phyloP scores from a whole-genome alignment of 2,888 invertebrate species.

The Ernsta delagoae region DNA sequence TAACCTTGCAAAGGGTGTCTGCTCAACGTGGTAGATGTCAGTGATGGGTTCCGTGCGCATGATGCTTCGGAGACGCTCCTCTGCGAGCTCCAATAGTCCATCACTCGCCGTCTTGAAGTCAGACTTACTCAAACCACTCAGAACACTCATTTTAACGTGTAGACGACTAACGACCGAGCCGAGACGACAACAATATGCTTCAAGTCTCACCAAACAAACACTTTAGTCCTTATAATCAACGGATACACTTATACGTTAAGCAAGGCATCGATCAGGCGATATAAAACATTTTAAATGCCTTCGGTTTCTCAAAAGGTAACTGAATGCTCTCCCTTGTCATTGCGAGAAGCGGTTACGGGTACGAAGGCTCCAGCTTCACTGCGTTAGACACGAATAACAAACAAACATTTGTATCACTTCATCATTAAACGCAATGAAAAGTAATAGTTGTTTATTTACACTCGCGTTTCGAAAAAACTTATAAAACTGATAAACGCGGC shows the following conservation, averaged over 20 bases:
- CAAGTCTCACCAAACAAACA: conserved; percentile 78
- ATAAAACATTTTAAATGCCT: conserved; percentile 83
- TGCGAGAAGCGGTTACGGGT: conserved; percentile 82
- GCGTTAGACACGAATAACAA: conserved; percentile 70
- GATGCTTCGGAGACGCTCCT: conserved; percentile 87
- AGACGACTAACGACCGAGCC: conserved; percentile 76
- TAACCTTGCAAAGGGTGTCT: conserved; percentile 94
- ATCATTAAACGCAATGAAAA: conserved; percentile 71
- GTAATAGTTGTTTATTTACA: conserved; percentile 81
- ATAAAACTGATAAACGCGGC: conserved; percentile 74
- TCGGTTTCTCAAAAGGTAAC: conserved; percentile 82
- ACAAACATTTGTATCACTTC: conserved; percentile 81
- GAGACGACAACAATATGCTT: conserved; percentile 62
- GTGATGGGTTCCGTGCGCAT: conserved; percentile 90
- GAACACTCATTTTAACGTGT: conserved; percentile 83
- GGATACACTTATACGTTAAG: conserved; percentile 79
- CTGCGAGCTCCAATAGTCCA: conserved; percentile 89
- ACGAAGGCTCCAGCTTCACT: conserved; percentile 73
- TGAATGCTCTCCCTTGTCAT: conserved; percentile 83
- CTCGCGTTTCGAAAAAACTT: conserved; percentile 80
- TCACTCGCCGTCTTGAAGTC: conserved; percentile 86
- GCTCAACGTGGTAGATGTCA: conserved; percentile 91
- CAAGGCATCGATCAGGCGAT: conserved; percentile 77
- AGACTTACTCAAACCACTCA: conserved; percentile 82
- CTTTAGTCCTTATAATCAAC: conserved; percentile 79